These are phyloP conservation scores for Schizothorax lantsangensis DNA, from an alignment of 2,797 vertebrate genomes.

Conservation along the genomic window DNA sequence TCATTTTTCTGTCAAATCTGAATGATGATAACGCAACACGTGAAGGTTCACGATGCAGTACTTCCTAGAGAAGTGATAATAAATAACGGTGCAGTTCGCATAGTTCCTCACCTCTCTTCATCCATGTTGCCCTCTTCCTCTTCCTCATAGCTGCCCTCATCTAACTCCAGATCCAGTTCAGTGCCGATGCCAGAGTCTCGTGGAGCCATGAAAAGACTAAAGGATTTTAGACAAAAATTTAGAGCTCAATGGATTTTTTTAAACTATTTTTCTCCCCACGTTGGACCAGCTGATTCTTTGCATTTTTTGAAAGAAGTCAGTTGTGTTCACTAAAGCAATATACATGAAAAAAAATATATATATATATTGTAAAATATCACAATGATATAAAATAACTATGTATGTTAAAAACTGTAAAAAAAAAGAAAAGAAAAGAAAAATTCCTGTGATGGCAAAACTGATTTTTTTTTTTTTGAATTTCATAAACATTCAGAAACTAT, in stretches of 20 bases:
- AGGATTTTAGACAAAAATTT: neutral
- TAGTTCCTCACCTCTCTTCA: conserved; percentile 62
- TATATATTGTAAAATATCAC: neutral
- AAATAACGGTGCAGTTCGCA: neutral
- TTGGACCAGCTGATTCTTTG: neutral
- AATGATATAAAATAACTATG: neutral
- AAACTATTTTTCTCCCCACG: too few relatives aligned
- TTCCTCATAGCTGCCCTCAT: conserved; percentile 63
- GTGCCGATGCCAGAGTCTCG: conserved; percentile 61
- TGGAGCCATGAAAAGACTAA: conserved; percentile 67
- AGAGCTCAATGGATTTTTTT: neutral
- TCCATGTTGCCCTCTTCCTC: conserved; percentile 66
- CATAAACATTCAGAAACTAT: neutral
- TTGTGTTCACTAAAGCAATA: neutral
- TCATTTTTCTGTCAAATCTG: neutral
- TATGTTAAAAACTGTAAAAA: too few relatives aligned
- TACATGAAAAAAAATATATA: neutral
- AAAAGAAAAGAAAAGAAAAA: too few relatives aligned
- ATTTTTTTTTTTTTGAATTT: neutral
- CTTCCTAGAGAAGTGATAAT: neutral
- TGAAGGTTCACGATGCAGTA: neutral
- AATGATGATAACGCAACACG: neutral
- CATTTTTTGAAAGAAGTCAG: neutral
- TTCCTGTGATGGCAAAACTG: too few relatives aligned
- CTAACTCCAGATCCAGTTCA: conserved; percentile 68